These are phyloP conservation scores for Furnarius figulus DNA, from an alignment of 2,113 vertebrate genomes.

Conservation along the genomic window DNA sequence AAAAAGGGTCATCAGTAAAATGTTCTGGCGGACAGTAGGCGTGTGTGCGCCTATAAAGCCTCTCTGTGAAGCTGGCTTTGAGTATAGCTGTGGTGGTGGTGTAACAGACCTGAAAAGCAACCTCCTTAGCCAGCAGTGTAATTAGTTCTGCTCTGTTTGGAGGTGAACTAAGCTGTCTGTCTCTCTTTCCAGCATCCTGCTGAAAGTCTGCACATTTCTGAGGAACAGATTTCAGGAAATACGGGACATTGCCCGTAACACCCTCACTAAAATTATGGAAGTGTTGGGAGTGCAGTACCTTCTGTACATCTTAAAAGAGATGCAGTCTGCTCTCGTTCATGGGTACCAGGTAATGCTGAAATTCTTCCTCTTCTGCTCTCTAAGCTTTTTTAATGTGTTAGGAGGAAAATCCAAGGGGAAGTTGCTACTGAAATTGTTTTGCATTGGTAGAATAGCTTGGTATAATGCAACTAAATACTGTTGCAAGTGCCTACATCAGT, in stretches of 20 bases:
- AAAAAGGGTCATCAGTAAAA: not conserved
- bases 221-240: conserved; percentile 94
- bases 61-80: not conserved
- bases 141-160: not conserved
- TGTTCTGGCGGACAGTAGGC: not conserved
- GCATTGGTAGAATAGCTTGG: not conserved
- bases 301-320: conserved; percentile 90
- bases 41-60: not conserved
- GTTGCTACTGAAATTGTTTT: not conserved
- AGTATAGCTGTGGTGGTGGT: not conserved
- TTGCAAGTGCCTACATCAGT: not conserved
- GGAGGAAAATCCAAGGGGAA: not conserved
- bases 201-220: conserved; percentile 91
- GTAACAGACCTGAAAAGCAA: not conserved
- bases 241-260: conserved; percentile 88
- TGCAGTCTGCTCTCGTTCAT: conserved; percentile 86
- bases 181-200: conserved; percentile 81
- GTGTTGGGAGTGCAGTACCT: conserved; percentile 86
- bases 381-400: not conserved
- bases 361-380: not conserved
- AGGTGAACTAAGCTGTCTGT: not conserved
- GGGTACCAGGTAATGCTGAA: conserved; percentile 88
- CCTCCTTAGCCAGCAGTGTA: not conserved
- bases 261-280: conserved; percentile 90
- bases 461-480: not conserved